phyloP scores from a whole-genome alignment of 1,140 invertebrate species.

The Pseudoatta argentina region DNA sequence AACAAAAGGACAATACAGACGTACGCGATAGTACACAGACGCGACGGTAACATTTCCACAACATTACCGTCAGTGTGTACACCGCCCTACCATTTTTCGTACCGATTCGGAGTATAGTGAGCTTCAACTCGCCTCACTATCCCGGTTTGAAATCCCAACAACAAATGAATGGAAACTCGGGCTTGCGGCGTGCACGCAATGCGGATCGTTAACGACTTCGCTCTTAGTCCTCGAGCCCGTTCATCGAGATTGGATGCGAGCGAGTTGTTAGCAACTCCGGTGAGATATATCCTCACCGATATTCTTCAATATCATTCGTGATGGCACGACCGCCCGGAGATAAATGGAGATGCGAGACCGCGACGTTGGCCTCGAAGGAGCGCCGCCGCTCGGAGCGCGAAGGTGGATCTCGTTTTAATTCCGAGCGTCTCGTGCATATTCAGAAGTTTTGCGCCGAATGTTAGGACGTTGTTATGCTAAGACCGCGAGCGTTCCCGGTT shows the following conservation, averaged over 20 bases:
- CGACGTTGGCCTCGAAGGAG: neutral
- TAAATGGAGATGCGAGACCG: constrained; percentile 32
- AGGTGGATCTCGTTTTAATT: constrained; percentile 72
- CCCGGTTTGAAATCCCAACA: constrained; percentile 19
- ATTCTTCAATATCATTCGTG: constrained; percentile 44
- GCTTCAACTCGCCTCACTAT: neutral
- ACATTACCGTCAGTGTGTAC: constrained; percentile 16
- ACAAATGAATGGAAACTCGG: constrained; percentile 53
- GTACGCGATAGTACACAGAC: neutral
- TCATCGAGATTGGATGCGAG: constrained; percentile 12
- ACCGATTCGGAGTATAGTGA: constrained; percentile 12
- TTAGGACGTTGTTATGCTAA: constrained; percentile 81
- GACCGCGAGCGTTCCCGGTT: constrained; percentile 72
- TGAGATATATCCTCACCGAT: constrained; percentile 54
- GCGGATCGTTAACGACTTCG: constrained; percentile 51
- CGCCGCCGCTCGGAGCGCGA: constrained; percentile 32
- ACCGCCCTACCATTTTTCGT: constrained; percentile 36
- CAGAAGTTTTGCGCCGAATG: constrained; percentile 79
- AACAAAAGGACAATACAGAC: constrained; percentile 42
- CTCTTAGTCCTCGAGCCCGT: neutral
- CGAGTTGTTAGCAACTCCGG: constrained; percentile 13
- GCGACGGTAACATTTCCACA: constrained; percentile 35
- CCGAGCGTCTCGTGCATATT: constrained; percentile 77
- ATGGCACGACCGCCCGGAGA: neutral
- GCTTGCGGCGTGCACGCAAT: constrained; percentile 20